Percentiles rank a stretch among this genome's conserved stretches.
Evolutionary conservation across 2,888 invertebrate species (phyloP).

Genomic region (Lasioglossum malachurum): DNA sequence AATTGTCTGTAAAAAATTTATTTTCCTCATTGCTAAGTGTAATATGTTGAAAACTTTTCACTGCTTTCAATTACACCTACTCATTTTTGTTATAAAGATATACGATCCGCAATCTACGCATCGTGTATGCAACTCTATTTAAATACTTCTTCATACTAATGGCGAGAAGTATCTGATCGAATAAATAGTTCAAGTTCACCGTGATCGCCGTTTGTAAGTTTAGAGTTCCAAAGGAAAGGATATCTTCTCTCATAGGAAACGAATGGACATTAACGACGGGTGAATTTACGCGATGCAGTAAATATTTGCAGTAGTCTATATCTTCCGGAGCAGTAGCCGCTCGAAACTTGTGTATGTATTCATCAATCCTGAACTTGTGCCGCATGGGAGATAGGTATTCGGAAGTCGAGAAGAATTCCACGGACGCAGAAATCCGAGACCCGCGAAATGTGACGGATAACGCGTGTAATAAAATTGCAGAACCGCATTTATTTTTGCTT

Average conservation of each 20-base stretch:
- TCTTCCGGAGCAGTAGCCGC: not conserved
- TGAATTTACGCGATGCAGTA: not conserved
- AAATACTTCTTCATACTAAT: not conserved
- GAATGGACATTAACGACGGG: not conserved
- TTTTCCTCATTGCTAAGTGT: not conserved
- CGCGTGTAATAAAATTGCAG: constrained; percentile 34
- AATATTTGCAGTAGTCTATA: constrained; percentile 3
- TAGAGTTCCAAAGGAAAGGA: not conserved
- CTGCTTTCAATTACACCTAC: not conserved
- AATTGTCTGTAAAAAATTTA: too few species aligned
- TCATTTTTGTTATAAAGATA: too few species aligned
- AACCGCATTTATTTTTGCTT: constrained; percentile 32
- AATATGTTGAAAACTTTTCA: not conserved
- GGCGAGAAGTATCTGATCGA: not conserved
- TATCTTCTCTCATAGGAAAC: not conserved
- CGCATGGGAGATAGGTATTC: constrained; percentile 61
- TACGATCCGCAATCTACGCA: not conserved
- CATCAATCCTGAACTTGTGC: constrained; percentile 59
- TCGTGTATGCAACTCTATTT: not conserved
- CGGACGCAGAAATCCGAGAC: constrained; percentile 56
- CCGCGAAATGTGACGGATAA: constrained; percentile 33
- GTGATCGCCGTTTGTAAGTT: not conserved
- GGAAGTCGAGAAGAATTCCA: constrained; percentile 57
- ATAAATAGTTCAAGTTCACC: not conserved
- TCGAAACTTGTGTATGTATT: not conserved